phyloP scores from a whole-genome alignment of 2,797 vertebrate species.

The Sylvilagus floridanus region DNA sequence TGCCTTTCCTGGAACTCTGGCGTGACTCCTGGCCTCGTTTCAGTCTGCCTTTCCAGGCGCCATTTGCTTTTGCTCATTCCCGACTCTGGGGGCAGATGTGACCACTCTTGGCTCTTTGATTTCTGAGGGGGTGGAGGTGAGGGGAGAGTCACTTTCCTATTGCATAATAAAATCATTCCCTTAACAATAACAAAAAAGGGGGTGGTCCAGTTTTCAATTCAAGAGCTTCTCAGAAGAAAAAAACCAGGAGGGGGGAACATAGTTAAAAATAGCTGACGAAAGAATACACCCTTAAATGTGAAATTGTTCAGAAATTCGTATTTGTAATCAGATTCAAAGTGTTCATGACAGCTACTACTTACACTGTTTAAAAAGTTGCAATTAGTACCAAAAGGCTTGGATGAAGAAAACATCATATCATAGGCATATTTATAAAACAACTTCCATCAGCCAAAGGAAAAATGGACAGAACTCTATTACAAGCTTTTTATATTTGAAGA shows the following conservation, averaged over 20 bases:
- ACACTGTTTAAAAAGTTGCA: slow-evolving; percentile 83
- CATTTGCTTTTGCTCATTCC: not conserved
- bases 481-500: slow-evolving; percentile 85
- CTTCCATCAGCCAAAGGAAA: slow-evolving; percentile 84
- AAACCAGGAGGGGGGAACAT: not conserved
- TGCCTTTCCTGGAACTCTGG: slow-evolving; percentile 6
- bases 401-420: slow-evolving; percentile 81
- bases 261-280: slow-evolving; percentile 72
- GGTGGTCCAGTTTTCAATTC: not conserved
- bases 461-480: slow-evolving; percentile 85
- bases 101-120: slow-evolving; percentile 12
- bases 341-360: slow-evolving; percentile 79
- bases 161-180: slow-evolving; percentile 28
- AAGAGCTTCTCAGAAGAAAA: slow-evolving; percentile 39
- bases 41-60: not conserved
- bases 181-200: not conserved
- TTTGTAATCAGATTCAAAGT: slow-evolving; percentile 71
- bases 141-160: not conserved
- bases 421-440: slow-evolving; percentile 84
- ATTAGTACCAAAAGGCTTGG: slow-evolving; percentile 81
- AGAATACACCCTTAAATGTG: slow-evolving; percentile 50
- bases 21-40: not conserved
- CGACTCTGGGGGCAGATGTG: not conserved
- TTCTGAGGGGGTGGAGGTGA: not conserved
- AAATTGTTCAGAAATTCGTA: slow-evolving; percentile 69